Evolutionary conservation across 2,888 invertebrate species (phyloP), one percentile per base, ranked within the genome.

Genomic region (Chalcis sispes): DNA sequence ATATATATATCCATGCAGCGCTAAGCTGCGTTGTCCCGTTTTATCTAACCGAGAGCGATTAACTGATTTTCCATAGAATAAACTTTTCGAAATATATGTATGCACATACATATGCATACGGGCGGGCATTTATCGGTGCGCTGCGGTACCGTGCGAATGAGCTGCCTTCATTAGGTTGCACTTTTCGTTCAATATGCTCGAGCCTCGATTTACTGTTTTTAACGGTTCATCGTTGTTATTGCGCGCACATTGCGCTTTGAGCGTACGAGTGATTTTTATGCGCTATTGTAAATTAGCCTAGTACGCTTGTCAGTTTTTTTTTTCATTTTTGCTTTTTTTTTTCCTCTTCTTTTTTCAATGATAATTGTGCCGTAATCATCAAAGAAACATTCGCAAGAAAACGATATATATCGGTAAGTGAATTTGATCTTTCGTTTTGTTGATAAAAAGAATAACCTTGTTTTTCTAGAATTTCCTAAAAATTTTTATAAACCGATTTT

Each of bases 221-320:
- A 74, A 74, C 67, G 62, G 67, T 67, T 67, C 52, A 61, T 67
- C 23, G 25, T 58, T 66, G 59, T 58, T 58, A 36, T 48, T n/a
- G 18, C 32, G 48, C 36, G 29, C 23, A 2, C 46, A 40, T 59
- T 50, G 32, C 59, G 15, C 1, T 36, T 46, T 59, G 52, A 25
- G 48, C 56, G 65, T 58, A 42, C 46, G 67, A 61, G 29, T 67
- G 67, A 74, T 74, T 74, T 74, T 74, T 67, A 74, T 61, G 48
- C 42, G 61, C 67, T 67, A 74, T 67, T 74, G 67, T 74, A 74
- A 74, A 74, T 67, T 67, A 74, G 62, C 42, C 56, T 32, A 23
- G 54, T 18, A 29, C 18, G 42, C 10, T 25, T 8, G 27, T 59
- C 58, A 52, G 36, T 36, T 36, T 36, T 36, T 36, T 10, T 36